Evolutionary conservation across 92 coral and sea anemone genomes (phyloP), one percentile per base, ranked within the genome.

Genomic region (Zoanthus sociatus): DNA sequence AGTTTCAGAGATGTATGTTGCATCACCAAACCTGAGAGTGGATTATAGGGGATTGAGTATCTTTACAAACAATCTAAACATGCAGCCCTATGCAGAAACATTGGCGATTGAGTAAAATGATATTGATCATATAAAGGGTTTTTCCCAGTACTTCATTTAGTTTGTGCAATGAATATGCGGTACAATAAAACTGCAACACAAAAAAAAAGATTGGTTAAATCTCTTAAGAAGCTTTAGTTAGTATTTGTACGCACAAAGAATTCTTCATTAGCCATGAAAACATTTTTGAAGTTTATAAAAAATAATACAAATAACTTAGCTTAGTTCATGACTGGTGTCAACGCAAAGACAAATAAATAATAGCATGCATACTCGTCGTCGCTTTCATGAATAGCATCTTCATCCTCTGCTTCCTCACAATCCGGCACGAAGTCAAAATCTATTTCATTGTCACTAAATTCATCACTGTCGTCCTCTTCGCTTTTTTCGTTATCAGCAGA

Each of bases 331-430:
- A 70, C 75, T 10, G 6, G 75, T 70, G 42, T 20, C 75, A 70
- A 20, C 75, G 44, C 44, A 30, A 15, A 70, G 75, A 30, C 75
- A 70, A 70, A 70, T 70, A 70, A 70, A 61, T 61, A 61, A 26
- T 26, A 26, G 26, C 26, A 26, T 26, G 26, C 26, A 26, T 26
- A 26, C 26, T 26, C 26, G 26, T 26, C 26, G 26, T 26, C 26
- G 26, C 26, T 26, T 26, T 26, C 26, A 26, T 26, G 26, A 26
- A 26, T 0, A 26, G 0, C 26, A 26, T 26, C 26, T 26, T 26
- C 26, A 26, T 26, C 26, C 26, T 26, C 26, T 26, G 26, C 26
- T 26, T 26, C 26, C 26, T 26, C 26, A 26, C 26, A 26, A 26
- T 26, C 26, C 26, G 26, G 26, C 26, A 26, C 26, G 26, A 26